Evolutionary conservation across 1,140 invertebrate species (phyloP).

Genomic region (Paracyclopina nana): DNA sequence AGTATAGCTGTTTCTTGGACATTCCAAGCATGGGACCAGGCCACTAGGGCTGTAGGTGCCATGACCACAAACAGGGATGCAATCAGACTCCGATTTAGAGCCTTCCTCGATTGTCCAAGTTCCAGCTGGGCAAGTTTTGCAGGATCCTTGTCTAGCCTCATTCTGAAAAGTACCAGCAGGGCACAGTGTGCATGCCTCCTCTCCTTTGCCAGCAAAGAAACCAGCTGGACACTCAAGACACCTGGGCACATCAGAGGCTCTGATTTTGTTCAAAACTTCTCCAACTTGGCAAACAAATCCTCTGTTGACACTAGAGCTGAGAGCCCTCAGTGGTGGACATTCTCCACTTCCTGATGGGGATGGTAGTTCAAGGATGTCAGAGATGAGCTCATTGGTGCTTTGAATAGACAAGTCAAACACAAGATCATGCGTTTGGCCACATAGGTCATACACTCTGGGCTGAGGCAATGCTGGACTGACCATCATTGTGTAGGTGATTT

Average conservation of each 20-base stretch:
- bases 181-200: constrained; percentile 69
- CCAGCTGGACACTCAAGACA: constrained; percentile 90
- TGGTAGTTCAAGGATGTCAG: constrained; percentile 65
- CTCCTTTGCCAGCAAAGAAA: constrained; percentile 68
- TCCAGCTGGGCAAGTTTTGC: constrained; percentile 65
- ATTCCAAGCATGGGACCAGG: constrained; percentile 80
- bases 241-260: constrained; percentile 68
- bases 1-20: constrained; percentile 76
- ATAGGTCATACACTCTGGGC: constrained; percentile 75
- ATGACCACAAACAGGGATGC: constrained; percentile 80
- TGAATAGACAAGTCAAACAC: constrained; percentile 86
- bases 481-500: constrained; percentile 65
- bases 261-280: constrained; percentile 68
- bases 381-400: constrained; percentile 71
- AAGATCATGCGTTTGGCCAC: constrained; percentile 71
- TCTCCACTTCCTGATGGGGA: constrained; percentile 72
- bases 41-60: constrained; percentile 88
- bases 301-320: constrained; percentile 57
- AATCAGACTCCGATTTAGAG: constrained; percentile 37
- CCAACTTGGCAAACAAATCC: constrained; percentile 83
- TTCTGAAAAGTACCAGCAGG: constrained; percentile 79
- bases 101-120: constrained; percentile 82
- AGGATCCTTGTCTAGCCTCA: constrained; percentile 60
- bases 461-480: constrained; percentile 66
- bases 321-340: constrained; percentile 66